phyloP scores from a whole-genome alignment of 64 coral and sea anemone genomes.

The Montipora foliosa region DNA sequence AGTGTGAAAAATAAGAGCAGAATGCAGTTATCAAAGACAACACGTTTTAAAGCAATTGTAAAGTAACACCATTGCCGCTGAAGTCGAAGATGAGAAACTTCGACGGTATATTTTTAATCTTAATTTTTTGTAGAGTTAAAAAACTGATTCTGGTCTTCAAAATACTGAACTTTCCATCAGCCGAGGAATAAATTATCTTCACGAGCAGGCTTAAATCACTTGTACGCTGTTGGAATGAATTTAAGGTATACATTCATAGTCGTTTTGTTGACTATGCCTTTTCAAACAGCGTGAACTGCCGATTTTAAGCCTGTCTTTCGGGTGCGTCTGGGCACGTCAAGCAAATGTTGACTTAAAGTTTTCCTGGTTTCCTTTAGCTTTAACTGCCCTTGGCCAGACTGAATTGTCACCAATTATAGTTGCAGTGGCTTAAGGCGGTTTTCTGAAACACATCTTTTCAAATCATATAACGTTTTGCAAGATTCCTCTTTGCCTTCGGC shows the following conservation, averaged over 20 bases:
- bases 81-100: neutral
- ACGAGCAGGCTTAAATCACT: neutral
- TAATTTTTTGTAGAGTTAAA: neutral
- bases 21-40: neutral
- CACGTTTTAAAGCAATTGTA: neutral
- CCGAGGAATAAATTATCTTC: conserved; percentile 43
- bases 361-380: neutral
- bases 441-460: no score
- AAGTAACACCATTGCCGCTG: neutral
- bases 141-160: neutral
- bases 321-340: neutral
- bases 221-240: neutral
- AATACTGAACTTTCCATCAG: conserved; percentile 34
- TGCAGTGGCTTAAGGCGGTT: neutral
- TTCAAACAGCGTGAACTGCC: neutral
- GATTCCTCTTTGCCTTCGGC: no score
- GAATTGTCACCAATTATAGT: neutral
- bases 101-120: neutral
- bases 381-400: neutral
- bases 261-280: neutral
- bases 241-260: neutral
- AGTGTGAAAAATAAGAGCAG: conserved; percentile 1
- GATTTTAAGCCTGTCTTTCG: neutral
- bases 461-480: no score
- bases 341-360: conserved; percentile 20